Base-by-base conservation (phyloP, 1,140 invertebrate species). In the Drosophila lini region DNA sequence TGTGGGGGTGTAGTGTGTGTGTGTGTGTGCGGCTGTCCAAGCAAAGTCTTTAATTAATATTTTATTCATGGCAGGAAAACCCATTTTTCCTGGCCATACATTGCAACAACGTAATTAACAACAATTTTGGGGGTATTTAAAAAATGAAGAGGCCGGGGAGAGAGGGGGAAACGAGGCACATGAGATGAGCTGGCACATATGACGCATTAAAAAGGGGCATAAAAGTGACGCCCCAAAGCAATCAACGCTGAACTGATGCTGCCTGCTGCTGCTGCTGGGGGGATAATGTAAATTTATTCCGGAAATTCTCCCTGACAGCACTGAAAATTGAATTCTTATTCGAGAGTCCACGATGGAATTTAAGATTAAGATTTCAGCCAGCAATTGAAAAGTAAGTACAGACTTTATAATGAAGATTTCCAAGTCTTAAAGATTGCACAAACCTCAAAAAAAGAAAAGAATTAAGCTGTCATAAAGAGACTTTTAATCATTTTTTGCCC, bases 21-120 rank as follows among this genome's bases (percentile, higher is more conserved):
- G 40, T 45, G 38, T 32, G 11, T 40, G 45, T 11, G 16, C 13
- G 45, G 32, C 41, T 73, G 69, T 73, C 67, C 69, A 45, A 59
- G 62, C 55, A 60, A 77, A 83, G 83, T 61, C 84, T 89, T 88
- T 88, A 88, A 88, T 88, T 88, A 88, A 88, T 88, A 88, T 89
- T 88, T 83, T 89, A 88, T 89, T 74, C 84, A 80, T 79, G 67
- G 64, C 40, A 61, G 59, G 58, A 50, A 69, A 55, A 58, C 31
- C 56, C 75, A 58, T 61, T 65, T 73, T 78, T 57, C 44, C 65
- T 67, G 81, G 63, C 74, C 71, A 68, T 58, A 68, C 64, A 67
- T 36, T 69, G 69, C 63, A 57, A 65, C 77, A 62, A 68, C 63
- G 62, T 86, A 88, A 88, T 88, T 88, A 88, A 83, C 80, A 88